These are phyloP conservation scores for Phaenicophaeus curvirostris DNA, from an alignment of 2,797 vertebrate genomes.

Conservation along the genomic window DNA sequence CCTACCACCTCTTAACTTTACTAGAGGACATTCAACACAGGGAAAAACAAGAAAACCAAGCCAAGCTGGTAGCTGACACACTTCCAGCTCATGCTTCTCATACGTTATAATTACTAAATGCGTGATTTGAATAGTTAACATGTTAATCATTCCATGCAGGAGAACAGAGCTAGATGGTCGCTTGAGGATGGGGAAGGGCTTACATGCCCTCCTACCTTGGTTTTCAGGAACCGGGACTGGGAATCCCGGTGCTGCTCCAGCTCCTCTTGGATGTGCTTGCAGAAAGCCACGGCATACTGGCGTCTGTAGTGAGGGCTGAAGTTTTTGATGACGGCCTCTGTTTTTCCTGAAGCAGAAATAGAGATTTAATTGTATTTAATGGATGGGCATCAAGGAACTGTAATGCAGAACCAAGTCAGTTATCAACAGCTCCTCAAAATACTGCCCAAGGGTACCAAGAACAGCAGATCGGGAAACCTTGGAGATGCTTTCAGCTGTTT, in stretches of 20 bases:
- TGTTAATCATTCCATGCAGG: neutral
- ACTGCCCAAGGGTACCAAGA: neutral
- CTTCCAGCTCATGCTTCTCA: neutral
- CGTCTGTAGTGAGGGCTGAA: conserved; percentile 86
- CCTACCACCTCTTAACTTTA: neutral
- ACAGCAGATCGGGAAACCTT: neutral
- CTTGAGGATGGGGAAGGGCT: neutral
- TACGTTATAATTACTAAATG: neutral
- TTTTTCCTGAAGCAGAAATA: conserved; percentile 76
- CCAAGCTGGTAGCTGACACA: neutral
- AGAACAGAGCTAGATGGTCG: neutral
- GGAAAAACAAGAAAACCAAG: neutral
- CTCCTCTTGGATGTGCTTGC: conserved; percentile 83
- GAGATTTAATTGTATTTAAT: neutral
- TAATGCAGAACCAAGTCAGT: neutral
- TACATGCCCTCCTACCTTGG: conserved; percentile 74
- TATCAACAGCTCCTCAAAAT: neutral
- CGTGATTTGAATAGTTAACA: neutral
- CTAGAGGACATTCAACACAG: neutral
- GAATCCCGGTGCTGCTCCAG: conserved; percentile 82
- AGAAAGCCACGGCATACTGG: conserved; percentile 85
- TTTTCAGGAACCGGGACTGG: conserved; percentile 83
- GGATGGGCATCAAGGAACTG: neutral
- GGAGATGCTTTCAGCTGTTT: neutral
- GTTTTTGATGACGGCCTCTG: conserved; percentile 82